Evolutionary conservation across 1,140 invertebrate genomes (phyloP).

Genomic region (Liolophura sinensis): DNA sequence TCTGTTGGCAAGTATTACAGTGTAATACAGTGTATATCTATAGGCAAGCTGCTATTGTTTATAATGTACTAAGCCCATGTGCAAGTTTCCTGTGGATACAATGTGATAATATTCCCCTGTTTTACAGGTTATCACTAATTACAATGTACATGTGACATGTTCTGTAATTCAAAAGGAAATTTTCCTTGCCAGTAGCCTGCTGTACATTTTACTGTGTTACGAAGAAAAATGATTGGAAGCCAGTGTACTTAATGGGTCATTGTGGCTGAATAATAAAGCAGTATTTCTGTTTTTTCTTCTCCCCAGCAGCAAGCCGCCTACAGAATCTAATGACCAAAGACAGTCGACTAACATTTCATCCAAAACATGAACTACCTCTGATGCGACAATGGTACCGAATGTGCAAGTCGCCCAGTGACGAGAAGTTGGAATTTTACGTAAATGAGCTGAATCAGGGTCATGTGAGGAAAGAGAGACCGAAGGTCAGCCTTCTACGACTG

Average conservation of each 20-base stretch:
- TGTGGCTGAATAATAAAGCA: background rate
- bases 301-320: slow-evolving; percentile 16
- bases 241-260: no score
- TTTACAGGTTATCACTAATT: no score
- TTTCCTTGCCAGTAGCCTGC: background rate
- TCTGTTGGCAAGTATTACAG: no score
- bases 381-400: slow-evolving; percentile 47
- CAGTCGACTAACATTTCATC: slow-evolving; percentile 50
- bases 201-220: slow-evolving; percentile 2
- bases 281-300: background rate
- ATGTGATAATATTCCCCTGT: no score
- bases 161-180: no score
- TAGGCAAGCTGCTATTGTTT: no score
- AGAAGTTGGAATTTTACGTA: slow-evolving; percentile 40
- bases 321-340: slow-evolving; percentile 18
- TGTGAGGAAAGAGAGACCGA: slow-evolving; percentile 44
- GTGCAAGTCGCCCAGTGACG: slow-evolving; percentile 40
- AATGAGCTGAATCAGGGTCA: slow-evolving; percentile 49
- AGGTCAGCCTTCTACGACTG: slow-evolving; percentile 41
- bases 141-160: no score
- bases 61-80: no score
- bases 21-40: no score
- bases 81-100: no score
- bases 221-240: background rate
- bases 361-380: slow-evolving; percentile 47